Percentiles rank a stretch among this genome's conserved stretches.
These are phyloP conservation scores for Melipona bicolor DNA, from an alignment of 2,888 invertebrate genomes.

Conservation along the genomic window DNA sequence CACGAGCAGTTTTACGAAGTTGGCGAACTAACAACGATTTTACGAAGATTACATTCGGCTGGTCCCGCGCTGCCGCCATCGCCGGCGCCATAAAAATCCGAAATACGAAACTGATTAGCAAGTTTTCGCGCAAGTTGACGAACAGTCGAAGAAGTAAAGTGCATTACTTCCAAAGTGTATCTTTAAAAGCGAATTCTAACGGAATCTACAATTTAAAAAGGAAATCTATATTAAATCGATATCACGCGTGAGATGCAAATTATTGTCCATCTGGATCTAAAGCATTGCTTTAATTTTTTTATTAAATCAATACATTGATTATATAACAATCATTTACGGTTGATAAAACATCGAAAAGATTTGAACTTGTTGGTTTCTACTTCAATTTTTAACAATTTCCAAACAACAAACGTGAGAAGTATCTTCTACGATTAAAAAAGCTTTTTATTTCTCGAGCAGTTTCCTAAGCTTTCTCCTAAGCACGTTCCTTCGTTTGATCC, in stretches of 20 bases:
- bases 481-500: background rate
- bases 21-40: slow-evolving; percentile 34
- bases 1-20: slow-evolving; percentile 28
- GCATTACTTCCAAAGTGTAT: background rate
- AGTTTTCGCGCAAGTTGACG: slow-evolving; percentile 13
- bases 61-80: background rate
- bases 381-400: background rate
- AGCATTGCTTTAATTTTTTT: no score
- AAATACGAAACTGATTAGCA: slow-evolving; percentile 35
- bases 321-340: background rate
- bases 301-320: background rate
- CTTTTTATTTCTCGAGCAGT: background rate
- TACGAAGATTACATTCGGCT: slow-evolving; percentile 33
- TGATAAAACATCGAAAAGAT: no score
- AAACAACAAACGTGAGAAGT: background rate
- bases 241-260: no score
- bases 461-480: background rate
- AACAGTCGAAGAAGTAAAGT: background rate
- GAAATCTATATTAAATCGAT: no score
- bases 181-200: background rate
- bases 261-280: no score
- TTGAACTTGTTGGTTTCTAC: no score
- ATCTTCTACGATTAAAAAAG: background rate
- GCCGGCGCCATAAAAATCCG: background rate
- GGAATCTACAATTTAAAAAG: background rate